Evolutionary conservation across 2,888 invertebrate species (phyloP), one percentile per base, ranked within the genome.

Genomic region (Parnassius mnemosyne): DNA sequence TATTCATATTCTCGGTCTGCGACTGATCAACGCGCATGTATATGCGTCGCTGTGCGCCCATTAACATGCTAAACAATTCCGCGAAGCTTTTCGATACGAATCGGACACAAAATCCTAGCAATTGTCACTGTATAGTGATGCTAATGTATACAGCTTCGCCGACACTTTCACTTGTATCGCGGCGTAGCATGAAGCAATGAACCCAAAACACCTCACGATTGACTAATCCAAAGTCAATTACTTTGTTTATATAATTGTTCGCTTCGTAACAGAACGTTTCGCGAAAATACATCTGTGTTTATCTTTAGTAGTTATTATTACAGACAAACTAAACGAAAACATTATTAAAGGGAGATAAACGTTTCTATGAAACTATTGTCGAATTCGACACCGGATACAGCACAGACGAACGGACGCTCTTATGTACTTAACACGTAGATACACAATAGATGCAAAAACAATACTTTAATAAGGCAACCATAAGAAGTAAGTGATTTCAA

Each of bases 1-100:
- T 73, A 77, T 76, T 76, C 74, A 70, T 72, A 75, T 75, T 70
- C 75, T 25, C 63, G 34, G 65, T 44, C 49, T 63, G 68, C 60
- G 68, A 60, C 71, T 72, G 70, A 81, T 79, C 74, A 78, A 74
- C 61, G 71, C 71, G 65, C 76, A 76, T 80, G 75, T 81, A 75
- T 81, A 81, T 81, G 80, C 81, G 71, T 67, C 71, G 68, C 63
- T 61, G 72, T 70, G 68, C 64, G 61, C 71, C 71, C 65, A 87
- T 87, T 87, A 83, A 72, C 75, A 87, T 83, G 78, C 77, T 80
- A 80, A 88, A 78, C 72, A 79, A 72, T 89, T 85, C 87, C 57
- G 67, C 71, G 89, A 88, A 87, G 71, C 74, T 84, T 84, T 86
- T 84, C 71, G 80, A 74, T 73, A 68, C 64, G 65, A 68, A 67